Evolutionary conservation across 1,140 invertebrate species (phyloP), one percentile per base, ranked within the genome.

Genomic region (Diorhabda sublineata): DNA sequence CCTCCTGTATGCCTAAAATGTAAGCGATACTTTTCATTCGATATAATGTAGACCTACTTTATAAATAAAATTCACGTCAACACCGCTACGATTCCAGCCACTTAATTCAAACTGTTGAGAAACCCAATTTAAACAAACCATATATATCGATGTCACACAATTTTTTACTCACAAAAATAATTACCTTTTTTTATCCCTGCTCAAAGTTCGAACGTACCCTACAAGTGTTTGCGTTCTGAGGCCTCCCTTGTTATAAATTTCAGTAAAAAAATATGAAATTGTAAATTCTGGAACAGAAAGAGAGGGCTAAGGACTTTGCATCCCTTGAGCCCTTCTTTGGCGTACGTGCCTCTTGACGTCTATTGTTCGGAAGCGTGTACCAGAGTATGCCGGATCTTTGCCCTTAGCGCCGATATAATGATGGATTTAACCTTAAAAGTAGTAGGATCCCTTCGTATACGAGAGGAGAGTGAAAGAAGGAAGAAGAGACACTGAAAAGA

Each of bases 261-360:
- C 42, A 62, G 61, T 42, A 62, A 62, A 43, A 62, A 62, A 62
- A 62, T 62, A 62, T 62, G 61, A 62, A 62, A 62, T 62, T 62
- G 61, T 62, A 43, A 62, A 62, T 64, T 57, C 63, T 45, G 43
- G 63, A 64, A 47, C 52, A 52, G 47, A 52, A 52, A 52, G 47
- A 52, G 47, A 52, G 47, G 47, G 47, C 47, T 52, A 52, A 52
- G 47, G 47, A n/a, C 63, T 45, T 64, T 45, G 43, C 47, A 64
- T 64, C 65, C 65, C 58, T 66, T 60, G 65, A 61, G 62, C 71
- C 74, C 69, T 58, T 76, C 74, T 76, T 73, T n/a, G 42, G 58
- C 45, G 65, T 75, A 74, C 76, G 71, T 77, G 73, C 74, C 76
- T 76, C 76, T 77, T 76, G 73, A 77, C 73, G 71, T 77, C 76